phyloP scores from a whole-genome alignment of 2,888 invertebrate genomes.

The Sminthurinus aureus region DNA sequence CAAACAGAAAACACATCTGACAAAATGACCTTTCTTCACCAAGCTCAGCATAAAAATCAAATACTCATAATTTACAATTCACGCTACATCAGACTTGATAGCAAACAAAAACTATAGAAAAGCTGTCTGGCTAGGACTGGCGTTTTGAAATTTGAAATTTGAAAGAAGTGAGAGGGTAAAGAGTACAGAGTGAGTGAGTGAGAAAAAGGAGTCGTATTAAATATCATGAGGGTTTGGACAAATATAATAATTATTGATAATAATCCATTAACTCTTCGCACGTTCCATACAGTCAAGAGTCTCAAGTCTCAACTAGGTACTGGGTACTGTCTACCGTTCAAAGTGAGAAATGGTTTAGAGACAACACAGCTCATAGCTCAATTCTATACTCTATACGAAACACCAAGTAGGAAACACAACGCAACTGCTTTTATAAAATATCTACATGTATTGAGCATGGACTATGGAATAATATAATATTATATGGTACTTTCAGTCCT shows the following conservation, averaged over 20 bases:
- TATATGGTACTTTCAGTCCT: too few species aligned
- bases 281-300: conserved; percentile 24
- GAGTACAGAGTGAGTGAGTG: neutral
- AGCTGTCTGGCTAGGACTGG: neutral
- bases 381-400: too few species aligned
- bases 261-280: conserved; percentile 44
- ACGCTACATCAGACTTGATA: neutral
- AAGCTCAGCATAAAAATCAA: too few species aligned
- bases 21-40: too few species aligned
- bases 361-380: neutral
- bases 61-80: neutral
- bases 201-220: conserved; percentile 10
- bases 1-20: too few species aligned
- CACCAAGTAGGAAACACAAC: too few species aligned
- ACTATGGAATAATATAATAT: too few species aligned
- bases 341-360: neutral
- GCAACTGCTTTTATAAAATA: too few species aligned
- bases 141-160: conserved; percentile 3
- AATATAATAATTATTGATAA: conserved; percentile 32
- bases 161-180: neutral
- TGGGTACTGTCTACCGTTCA: neutral
- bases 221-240: conserved; percentile 25
- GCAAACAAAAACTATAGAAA: neutral
- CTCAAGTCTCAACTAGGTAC: too few species aligned
- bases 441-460: too few species aligned